Percentiles rank a stretch among this genome's conserved stretches.
Conservation (phyloP, 2,888 invertebrate genomes). For the Melanostoma scalare region DNA sequence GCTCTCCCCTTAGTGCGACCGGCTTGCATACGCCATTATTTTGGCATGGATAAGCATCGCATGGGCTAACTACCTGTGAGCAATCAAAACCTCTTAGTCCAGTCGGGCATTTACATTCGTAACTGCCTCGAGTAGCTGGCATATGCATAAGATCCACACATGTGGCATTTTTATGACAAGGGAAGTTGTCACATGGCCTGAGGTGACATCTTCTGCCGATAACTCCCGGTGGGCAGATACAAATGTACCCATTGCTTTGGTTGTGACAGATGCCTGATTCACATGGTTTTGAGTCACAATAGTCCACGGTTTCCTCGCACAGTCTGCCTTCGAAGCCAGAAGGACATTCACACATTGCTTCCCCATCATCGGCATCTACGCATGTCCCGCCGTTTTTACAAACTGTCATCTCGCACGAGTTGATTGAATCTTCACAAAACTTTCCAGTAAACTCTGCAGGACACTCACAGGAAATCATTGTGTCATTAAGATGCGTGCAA, state of each 20-base stretch:
- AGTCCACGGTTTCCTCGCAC: slow-evolving; percentile 83
- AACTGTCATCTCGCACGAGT: slow-evolving; percentile 74
- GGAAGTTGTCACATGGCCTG: slow-evolving; percentile 84
- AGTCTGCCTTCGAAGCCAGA: slow-evolving; percentile 80
- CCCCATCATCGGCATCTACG: slow-evolving; percentile 77
- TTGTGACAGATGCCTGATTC: slow-evolving; percentile 81
- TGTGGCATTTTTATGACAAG: slow-evolving; percentile 82
- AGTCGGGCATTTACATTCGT: slow-evolving; percentile 83
- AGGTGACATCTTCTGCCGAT: slow-evolving; percentile 84
- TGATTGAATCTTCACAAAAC: slow-evolving; percentile 82
- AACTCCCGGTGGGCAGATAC: slow-evolving; percentile 83
- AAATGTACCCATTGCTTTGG: slow-evolving; percentile 81
- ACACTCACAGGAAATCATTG: slow-evolving; percentile 82
- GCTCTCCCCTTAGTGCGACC: slow-evolving; percentile 77
- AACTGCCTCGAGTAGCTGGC: slow-evolving; percentile 82
- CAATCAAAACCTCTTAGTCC: slow-evolving; percentile 84
- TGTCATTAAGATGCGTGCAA: slow-evolving; percentile 80
- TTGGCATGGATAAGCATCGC: slow-evolving; percentile 79
- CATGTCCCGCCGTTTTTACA: slow-evolving; percentile 82
- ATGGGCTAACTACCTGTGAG: slow-evolving; percentile 81
- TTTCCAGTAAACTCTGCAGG: slow-evolving; percentile 82
- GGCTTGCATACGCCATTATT: slow-evolving; percentile 82
- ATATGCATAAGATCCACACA: slow-evolving; percentile 82
- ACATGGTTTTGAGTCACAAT: slow-evolving; percentile 82
- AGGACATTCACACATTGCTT: slow-evolving; percentile 75